Conservation (phyloP, 2,888 invertebrate genomes). For the Acanthacorydalis orientalis region DNA sequence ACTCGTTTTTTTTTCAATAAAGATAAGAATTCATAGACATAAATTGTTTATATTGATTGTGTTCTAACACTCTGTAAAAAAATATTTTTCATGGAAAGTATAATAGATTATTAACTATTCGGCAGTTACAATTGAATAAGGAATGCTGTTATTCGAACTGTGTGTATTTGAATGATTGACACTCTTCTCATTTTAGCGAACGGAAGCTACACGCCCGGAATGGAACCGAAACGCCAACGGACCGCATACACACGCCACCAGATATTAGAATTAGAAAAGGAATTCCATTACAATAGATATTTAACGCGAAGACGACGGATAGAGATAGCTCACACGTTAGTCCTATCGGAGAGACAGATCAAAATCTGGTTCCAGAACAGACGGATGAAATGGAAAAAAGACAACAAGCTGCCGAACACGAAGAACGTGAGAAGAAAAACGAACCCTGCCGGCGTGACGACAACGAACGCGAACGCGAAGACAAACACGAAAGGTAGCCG, state of each 20-base stretch:
- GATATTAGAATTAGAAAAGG: slow-evolving; percentile 92
- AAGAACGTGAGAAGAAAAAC: slow-evolving; percentile 59
- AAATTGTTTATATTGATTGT: too few relatives aligned
- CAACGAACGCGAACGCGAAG: slow-evolving; percentile 29
- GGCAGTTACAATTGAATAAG: background rate
- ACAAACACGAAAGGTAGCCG: slow-evolving; percentile 14
- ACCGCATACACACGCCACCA: slow-evolving; percentile 97
- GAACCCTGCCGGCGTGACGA: slow-evolving; percentile 52
- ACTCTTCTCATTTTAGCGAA: slow-evolving; percentile 51
- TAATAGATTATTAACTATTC: background rate
- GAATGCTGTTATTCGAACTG: background rate
- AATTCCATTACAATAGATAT: slow-evolving; percentile 96
- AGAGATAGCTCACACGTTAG: slow-evolving; percentile 92
- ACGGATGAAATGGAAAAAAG: slow-evolving; percentile 76
- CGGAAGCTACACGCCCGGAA: slow-evolving; percentile 75
- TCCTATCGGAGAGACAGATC: slow-evolving; percentile 80
- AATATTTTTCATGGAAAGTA: too few relatives aligned
- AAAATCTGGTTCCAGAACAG: slow-evolving; percentile 81
- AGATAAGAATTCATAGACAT: too few relatives aligned
- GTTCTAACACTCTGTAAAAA: too few relatives aligned
- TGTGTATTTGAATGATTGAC: slow-evolving; percentile 5
- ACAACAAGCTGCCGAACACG: slow-evolving; percentile 78
- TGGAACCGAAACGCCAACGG: slow-evolving; percentile 90
- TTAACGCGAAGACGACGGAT: slow-evolving; percentile 86
- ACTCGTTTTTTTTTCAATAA: too few relatives aligned